A percentile compares a stretch with the other conserved stretches of the same genome.
These are phyloP conservation scores for Rhagonycha lutea DNA, from an alignment of 2,888 invertebrate species.

Conservation along the genomic window DNA sequence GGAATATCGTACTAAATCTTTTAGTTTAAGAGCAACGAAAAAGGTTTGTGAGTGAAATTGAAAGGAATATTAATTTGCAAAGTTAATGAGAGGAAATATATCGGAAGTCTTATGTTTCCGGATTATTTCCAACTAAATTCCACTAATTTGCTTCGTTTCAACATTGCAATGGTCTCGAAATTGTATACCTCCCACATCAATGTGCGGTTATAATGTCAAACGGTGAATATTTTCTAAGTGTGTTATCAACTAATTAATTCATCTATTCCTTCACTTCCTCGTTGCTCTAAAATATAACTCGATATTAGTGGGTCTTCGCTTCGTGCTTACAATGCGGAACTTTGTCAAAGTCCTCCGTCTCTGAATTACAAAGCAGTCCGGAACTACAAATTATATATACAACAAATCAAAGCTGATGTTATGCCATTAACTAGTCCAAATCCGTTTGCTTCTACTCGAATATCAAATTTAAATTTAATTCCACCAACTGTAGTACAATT, in stretches of 20 bases:
- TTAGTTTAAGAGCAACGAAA: neutral
- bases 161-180: neutral
- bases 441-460: slow-evolving; percentile 17
- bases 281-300: slow-evolving; percentile 17
- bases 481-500: neutral
- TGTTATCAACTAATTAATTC: slow-evolving; percentile 27
- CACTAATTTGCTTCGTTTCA: neutral
- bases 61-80: neutral
- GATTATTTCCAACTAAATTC: neutral
- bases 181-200: neutral
- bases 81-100: neutral
- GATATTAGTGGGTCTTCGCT: slow-evolving; percentile 12
- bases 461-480: neutral
- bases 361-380: slow-evolving; percentile 31
- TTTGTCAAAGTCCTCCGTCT: slow-evolving; percentile 32
- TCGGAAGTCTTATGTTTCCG: neutral
- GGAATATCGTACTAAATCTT: neutral
- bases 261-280: slow-evolving; percentile 13
- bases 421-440: slow-evolving; percentile 25
- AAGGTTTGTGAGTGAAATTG: neutral
- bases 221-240: neutral
- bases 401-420: slow-evolving; percentile 33
- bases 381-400: slow-evolving; percentile 34
- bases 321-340: slow-evolving; percentile 28
- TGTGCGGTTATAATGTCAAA: neutral